phyloP scores from a whole-genome alignment of 2,113 vertebrate genomes.

The Channa argus region DNA sequence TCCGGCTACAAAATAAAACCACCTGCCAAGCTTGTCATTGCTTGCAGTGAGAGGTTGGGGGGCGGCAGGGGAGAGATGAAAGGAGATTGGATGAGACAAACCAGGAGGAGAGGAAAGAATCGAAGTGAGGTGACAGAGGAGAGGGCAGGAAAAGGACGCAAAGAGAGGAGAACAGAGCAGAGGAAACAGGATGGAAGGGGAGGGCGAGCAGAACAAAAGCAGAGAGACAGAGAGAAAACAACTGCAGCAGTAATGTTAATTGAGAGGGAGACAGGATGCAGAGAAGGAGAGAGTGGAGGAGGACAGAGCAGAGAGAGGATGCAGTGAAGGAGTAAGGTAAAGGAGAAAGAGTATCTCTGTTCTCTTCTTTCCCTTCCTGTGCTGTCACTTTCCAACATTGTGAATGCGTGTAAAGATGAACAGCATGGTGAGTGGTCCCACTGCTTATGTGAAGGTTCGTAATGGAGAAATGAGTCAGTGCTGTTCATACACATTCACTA shows the following conservation, averaged over 20 bases:
- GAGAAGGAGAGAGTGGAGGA: neutral
- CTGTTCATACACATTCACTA: neutral
- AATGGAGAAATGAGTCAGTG: constrained; percentile 11
- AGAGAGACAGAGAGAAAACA: constrained; percentile 31
- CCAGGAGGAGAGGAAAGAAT: constrained; percentile 17
- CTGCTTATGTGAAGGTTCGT: neutral
- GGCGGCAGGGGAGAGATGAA: constrained; percentile 37
- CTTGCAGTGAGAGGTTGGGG: constrained; percentile 43
- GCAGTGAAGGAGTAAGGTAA: neutral
- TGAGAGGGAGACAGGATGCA: constrained; percentile 35
- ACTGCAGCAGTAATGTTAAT: constrained; percentile 42
- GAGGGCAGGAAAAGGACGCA: constrained; percentile 15
- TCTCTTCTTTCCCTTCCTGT: constrained; percentile 12
- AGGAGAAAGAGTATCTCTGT: neutral
- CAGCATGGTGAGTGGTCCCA: neutral
- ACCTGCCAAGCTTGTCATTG: constrained; percentile 45
- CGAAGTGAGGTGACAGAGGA: constrained; percentile 22
- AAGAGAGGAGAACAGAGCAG: constrained; percentile 19
- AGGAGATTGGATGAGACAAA: constrained; percentile 57
- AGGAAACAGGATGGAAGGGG: constrained; percentile 8
- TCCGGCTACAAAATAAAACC: constrained; percentile 34
- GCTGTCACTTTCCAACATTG: constrained; percentile 5
- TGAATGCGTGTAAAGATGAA: constrained; percentile 20
- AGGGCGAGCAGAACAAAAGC: constrained; percentile 7
- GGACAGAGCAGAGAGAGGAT: neutral